These are phyloP conservation scores for Turdus rufiventris DNA, from an alignment of 2,113 vertebrate genomes.

Conservation along the genomic window DNA sequence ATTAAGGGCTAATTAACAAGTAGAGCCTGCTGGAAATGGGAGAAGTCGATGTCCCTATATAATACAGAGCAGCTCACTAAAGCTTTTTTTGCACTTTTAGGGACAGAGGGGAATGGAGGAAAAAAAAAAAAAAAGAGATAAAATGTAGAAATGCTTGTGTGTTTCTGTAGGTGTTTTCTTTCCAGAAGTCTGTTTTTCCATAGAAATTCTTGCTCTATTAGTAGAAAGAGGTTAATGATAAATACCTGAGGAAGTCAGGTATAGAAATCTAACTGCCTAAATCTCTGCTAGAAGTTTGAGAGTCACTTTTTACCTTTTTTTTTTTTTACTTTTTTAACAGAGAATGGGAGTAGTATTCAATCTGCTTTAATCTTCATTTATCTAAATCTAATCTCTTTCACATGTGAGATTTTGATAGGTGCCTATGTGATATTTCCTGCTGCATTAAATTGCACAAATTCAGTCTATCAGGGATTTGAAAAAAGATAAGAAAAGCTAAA, in stretches of 20 bases:
- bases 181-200: rapidly evolving
- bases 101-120: neutral
- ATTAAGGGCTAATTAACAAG: conserved; percentile 45
- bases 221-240: rapidly evolving
- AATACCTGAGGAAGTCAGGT: rapidly evolving
- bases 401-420: neutral
- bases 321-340: neutral
- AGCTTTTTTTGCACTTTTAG: neutral
- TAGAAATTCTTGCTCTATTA: neutral
- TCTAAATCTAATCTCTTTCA: neutral
- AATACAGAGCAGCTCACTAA: neutral
- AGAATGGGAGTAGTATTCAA: rapidly evolving
- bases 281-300: neutral
- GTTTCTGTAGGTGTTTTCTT: neutral
- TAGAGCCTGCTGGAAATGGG: neutral
- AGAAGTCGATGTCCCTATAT: neutral
- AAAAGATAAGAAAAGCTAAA: neutral
- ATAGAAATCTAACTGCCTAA: neutral
- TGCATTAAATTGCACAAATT: neutral
- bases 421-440: neutral
- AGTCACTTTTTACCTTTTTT: rapidly evolving
- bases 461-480: neutral
- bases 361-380: neutral
- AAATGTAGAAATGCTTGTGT: neutral
- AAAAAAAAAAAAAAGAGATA: neutral